These are phyloP conservation scores for Whitmania pigra DNA, from an alignment of 1,140 invertebrate genomes.

Conservation along the genomic window DNA sequence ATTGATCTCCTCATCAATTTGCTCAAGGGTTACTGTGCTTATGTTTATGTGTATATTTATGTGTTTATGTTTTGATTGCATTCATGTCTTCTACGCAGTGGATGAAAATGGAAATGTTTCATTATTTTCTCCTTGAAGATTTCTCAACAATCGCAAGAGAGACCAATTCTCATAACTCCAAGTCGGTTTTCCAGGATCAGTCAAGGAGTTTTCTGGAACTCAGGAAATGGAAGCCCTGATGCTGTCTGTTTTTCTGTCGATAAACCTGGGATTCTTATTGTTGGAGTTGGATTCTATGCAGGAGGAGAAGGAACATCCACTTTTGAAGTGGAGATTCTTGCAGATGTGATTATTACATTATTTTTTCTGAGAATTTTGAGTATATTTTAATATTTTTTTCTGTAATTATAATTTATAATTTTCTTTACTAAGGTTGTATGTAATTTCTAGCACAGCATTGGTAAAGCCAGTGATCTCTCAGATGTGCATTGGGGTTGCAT, in stretches of 20 bases:
- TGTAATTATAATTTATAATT: background rate
- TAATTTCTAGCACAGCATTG: background rate
- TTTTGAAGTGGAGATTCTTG: conserved; percentile 78
- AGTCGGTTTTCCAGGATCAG: conserved; percentile 72
- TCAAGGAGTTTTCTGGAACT: conserved; percentile 82
- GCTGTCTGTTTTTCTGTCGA: conserved; percentile 90
- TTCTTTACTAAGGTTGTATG: background rate
- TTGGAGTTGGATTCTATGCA: conserved; percentile 76
- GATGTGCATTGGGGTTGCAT: conserved; percentile 54
- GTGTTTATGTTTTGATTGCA: too few relatives aligned
- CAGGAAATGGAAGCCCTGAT: conserved; percentile 87
- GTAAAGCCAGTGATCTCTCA: conserved; percentile 23
- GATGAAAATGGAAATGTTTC: too few relatives aligned
- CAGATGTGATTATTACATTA: conserved; percentile 52
- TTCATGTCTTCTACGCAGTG: too few relatives aligned
- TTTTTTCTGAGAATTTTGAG: background rate
- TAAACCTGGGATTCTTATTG: conserved; percentile 69
- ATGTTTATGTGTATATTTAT: too few relatives aligned
- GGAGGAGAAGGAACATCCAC: conserved; percentile 52
- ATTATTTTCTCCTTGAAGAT: too few relatives aligned
- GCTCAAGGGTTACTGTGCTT: too few relatives aligned
- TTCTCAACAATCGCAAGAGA: background rate
- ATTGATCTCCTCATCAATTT: too few relatives aligned
- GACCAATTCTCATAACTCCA: conserved; percentile 7
- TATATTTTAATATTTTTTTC: background rate